Percentiles rank a stretch among this genome's conserved stretches.
Conservation (phyloP, 2,113 vertebrate genomes). For the Hemiscyllium ocellatum region DNA sequence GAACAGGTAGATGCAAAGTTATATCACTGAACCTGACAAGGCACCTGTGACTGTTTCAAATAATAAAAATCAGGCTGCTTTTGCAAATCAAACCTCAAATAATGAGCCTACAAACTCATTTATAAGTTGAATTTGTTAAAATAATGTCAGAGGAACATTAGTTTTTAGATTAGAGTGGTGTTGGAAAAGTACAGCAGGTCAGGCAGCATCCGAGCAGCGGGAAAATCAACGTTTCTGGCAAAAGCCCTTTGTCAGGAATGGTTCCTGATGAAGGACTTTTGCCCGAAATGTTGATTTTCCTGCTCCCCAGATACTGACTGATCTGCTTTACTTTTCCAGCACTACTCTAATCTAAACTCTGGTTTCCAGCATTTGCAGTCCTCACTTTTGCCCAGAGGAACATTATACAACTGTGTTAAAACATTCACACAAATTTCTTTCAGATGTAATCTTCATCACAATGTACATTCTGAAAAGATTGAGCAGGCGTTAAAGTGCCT, state of each 20-base stretch:
- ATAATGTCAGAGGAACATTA: background rate
- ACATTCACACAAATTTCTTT: background rate
- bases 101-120: background rate
- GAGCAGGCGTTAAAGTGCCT: background rate
- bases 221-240: no score
- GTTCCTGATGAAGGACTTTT: no score
- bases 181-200: no score
- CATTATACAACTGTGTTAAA: background rate
- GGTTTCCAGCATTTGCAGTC: no score
- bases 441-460: background rate
- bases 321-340: no score
- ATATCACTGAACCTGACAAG: background rate
- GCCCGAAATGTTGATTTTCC: no score
- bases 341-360: no score
- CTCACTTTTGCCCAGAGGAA: background rate
- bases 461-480: background rate
- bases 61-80: background rate
- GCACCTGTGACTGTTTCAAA: background rate
- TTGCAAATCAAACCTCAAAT: background rate
- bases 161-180: no score
- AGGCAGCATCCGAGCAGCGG: no score
- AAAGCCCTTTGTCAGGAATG: no score
- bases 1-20: background rate
- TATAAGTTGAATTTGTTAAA: background rate
- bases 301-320: no score